A percentile compares a stretch with the other conserved stretches of the same genome.
These are phyloP conservation scores for Holacanthella duospinosa DNA, from an alignment of 2,888 invertebrate genomes.

Conservation along the genomic window DNA sequence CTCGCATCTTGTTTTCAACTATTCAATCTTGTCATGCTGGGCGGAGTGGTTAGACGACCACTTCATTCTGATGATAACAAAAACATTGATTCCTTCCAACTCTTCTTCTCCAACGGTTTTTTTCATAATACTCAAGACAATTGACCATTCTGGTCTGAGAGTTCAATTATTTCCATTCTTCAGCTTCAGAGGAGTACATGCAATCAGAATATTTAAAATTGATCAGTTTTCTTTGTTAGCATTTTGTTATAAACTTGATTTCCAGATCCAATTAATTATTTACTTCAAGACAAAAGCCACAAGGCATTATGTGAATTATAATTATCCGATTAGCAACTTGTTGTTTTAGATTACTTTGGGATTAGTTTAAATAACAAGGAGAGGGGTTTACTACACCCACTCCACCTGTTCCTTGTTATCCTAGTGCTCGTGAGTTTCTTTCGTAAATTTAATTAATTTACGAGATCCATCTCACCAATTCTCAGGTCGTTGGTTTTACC, in stretches of 20 bases:
- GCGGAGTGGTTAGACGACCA: constrained; percentile 16
- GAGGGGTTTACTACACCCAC: not conserved
- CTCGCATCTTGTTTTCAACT: no score
- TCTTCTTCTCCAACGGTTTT: not conserved
- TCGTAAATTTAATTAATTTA: not conserved
- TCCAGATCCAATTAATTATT: no score
- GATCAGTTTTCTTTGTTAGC: no score
- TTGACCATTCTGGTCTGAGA: no score
- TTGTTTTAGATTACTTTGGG: not conserved
- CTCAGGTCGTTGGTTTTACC: not conserved
- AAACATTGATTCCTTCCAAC: not conserved
- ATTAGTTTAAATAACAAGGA: no score
- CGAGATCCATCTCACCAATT: not conserved
- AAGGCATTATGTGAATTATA: no score
- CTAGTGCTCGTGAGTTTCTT: no score
- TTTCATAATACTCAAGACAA: not conserved
- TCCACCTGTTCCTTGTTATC: not conserved
- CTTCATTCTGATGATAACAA: not conserved
- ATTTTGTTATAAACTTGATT: no score
- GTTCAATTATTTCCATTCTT: no score
- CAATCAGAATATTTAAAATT: no score
- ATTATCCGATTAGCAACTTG: constrained; percentile 5
- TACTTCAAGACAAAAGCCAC: no score
- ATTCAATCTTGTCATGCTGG: constrained; percentile 21
- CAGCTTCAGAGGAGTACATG: no score